Percentiles rank a stretch among this genome's conserved stretches.
Conservation (phyloP, 2,888 invertebrate species). For the Lamellibrachia columna region DNA sequence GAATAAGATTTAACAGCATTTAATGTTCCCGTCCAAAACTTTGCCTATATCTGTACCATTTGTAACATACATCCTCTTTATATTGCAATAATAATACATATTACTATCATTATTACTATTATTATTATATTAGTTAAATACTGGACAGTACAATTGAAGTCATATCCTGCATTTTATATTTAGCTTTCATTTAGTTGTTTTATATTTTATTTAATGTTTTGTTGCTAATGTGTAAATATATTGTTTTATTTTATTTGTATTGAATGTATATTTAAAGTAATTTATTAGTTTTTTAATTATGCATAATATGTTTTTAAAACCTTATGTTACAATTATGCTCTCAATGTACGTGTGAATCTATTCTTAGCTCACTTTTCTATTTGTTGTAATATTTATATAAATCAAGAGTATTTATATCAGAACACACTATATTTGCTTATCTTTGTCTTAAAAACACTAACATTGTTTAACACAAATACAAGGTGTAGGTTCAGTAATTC, state of each 20-base stretch:
- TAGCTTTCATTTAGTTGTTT: not conserved
- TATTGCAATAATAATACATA: not conserved
- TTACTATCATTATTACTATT: not conserved
- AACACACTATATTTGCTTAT: too few species aligned
- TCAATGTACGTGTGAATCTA: too few species aligned
- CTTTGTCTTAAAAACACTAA: too few species aligned
- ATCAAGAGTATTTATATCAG: too few species aligned
- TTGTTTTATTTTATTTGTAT: not conserved
- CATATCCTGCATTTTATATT: not conserved
- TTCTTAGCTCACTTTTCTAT: too few species aligned
- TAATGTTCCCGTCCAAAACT: not conserved
- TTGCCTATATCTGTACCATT: not conserved
- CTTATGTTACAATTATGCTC: too few species aligned
- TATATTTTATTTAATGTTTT: not conserved
- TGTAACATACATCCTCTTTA: not conserved
- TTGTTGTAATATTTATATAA: too few species aligned
- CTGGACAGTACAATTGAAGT: not conserved
- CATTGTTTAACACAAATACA: too few species aligned
- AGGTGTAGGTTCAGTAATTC: too few species aligned
- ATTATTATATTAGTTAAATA: not conserved
- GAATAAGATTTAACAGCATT: not conserved
- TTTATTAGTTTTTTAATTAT: too few species aligned
- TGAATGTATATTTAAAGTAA: too few species aligned
- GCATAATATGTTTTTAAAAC: too few species aligned
- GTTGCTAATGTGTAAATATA: not conserved